phyloP scores from a whole-genome alignment of 2,888 invertebrate species.

The Luperina nickerlii region DNA sequence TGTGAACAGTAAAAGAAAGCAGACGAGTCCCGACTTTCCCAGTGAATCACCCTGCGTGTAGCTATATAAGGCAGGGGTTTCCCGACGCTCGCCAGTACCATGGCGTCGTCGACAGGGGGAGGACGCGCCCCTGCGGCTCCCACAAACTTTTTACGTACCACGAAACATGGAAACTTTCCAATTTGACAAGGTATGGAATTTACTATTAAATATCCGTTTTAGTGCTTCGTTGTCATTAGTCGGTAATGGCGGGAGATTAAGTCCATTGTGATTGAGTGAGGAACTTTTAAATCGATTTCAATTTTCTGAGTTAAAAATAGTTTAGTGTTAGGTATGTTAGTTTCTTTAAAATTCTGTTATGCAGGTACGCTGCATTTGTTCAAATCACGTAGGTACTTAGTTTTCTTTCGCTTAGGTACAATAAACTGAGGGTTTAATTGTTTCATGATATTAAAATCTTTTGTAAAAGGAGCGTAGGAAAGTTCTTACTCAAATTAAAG shows the following conservation, averaged over 20 bases:
- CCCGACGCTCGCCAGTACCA: conserved; percentile 73
- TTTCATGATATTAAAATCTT: not conserved
- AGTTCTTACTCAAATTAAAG: not conserved
- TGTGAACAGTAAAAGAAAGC: conserved; percentile 29
- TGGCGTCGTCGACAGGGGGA: conserved; percentile 55
- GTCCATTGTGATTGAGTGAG: conserved; percentile 27
- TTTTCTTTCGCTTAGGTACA: not conserved
- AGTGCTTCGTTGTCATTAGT: conserved; percentile 41
- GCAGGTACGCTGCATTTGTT: conserved; percentile 14
- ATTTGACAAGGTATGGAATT: conserved; percentile 74
- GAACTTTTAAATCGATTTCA: conserved; percentile 63
- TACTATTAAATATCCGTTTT: conserved; percentile 45
- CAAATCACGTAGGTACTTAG: not conserved
- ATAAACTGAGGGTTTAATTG: not conserved
- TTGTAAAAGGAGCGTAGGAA: not conserved
- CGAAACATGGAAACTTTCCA: conserved; percentile 78
- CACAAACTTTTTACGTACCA: conserved; percentile 85
- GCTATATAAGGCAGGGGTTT: conserved; percentile 83
- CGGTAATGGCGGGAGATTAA: conserved; percentile 39
- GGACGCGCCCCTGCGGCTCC: conserved; percentile 65
- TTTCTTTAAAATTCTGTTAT: conserved; percentile 11
- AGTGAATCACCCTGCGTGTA: conserved; percentile 72
- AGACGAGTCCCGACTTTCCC: conserved; percentile 56
- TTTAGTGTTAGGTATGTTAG: conserved; percentile 36
- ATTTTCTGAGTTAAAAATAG: conserved; percentile 65